Base-by-base conservation (phyloP, 2,888 invertebrate genomes). In the Synanthedon tipuliformis region DNA sequence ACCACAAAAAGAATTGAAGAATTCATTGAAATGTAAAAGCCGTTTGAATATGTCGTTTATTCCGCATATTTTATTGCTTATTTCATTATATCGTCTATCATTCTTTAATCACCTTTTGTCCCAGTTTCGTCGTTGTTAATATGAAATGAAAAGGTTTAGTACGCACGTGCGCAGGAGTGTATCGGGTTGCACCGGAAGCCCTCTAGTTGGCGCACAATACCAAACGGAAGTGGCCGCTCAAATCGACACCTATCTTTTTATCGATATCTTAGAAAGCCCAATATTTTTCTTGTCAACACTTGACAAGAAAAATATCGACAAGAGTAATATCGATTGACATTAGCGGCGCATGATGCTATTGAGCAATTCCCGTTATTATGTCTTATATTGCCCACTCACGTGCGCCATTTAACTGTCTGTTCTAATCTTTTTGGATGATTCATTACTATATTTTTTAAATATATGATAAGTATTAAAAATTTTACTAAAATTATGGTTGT, bases 111-210 rank as follows among this genome's bases (percentile, higher is more conserved):
- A 63, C 68, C 70, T 73, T 76, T 74, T 78, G 71, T 77, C 75
- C 70, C 63, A 73, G 73, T 71, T 79, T 75, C 68, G 69, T 75
- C 72, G 74, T 73, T 76, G 63, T 66, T 76, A 73, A 73, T 81
- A 80, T 79, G 79, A 81, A 82, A 80, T 79, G 79, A 81, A 82
- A 85, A 83, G 84, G 78, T 76, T 70, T 78, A 84, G 86, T 86
- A 78, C 86, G 87, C 87, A 86, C 87, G 87, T 87, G 87, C 86
- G 87, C 87, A 78, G 78, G 86, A 86, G 87, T 84, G 79, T 84
- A 85, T 87, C 86, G 85, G 78, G 86, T 87, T 87, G 81, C 83
- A 72, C 84, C 87, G 87, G 87, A 87, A 87, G 80, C 68, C 69
- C 66, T 69, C 71, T 73, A 70, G 78, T 75, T 73, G 78, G 77